These are phyloP conservation scores for Eulithis testata DNA, from an alignment of 2,888 invertebrate species.

Conservation along the genomic window DNA sequence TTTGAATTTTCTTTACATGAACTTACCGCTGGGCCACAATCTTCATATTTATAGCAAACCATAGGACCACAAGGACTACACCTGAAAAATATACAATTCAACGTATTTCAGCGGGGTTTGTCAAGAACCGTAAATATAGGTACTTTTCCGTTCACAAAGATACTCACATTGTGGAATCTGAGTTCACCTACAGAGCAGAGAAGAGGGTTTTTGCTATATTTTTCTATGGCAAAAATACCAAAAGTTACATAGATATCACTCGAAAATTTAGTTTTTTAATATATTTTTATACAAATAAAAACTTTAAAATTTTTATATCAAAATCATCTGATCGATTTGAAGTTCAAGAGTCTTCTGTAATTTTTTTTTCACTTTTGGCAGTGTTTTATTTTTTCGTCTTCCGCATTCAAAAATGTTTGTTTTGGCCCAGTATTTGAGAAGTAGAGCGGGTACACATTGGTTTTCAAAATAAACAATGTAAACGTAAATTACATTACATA, in stretches of 20 bases:
- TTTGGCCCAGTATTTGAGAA: slow-evolving; percentile 32
- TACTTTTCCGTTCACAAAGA: not conserved
- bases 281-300: slow-evolving; percentile 50
- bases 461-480: not conserved
- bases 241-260: slow-evolving; percentile 48
- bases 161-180: slow-evolving; percentile 49
- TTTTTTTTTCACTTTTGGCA: slow-evolving; percentile 47
- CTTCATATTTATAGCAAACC: slow-evolving; percentile 82
- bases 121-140: not conserved
- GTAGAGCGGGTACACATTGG: slow-evolving; percentile 8
- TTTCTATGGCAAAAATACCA: slow-evolving; percentile 35
- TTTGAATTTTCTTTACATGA: not conserved
- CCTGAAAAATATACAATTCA: slow-evolving; percentile 54
- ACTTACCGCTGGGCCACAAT: slow-evolving; percentile 79
- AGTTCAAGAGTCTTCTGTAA: slow-evolving; percentile 60
- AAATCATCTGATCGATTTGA: slow-evolving; percentile 58
- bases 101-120: too few relatives aligned
- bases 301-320: slow-evolving; percentile 51
- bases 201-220: slow-evolving; percentile 43
- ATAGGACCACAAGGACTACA: slow-evolving; percentile 79
- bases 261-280: slow-evolving; percentile 53
- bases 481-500: too few relatives aligned
- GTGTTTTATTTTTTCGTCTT: slow-evolving; percentile 36
- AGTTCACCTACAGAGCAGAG: slow-evolving; percentile 35
- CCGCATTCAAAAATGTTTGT: slow-evolving; percentile 41